A percentile compares a stretch with the other conserved stretches of the same genome.
Evolutionary conservation across 2,797 vertebrate genomes (phyloP).

Genomic region (Myotis planiceps): DNA sequence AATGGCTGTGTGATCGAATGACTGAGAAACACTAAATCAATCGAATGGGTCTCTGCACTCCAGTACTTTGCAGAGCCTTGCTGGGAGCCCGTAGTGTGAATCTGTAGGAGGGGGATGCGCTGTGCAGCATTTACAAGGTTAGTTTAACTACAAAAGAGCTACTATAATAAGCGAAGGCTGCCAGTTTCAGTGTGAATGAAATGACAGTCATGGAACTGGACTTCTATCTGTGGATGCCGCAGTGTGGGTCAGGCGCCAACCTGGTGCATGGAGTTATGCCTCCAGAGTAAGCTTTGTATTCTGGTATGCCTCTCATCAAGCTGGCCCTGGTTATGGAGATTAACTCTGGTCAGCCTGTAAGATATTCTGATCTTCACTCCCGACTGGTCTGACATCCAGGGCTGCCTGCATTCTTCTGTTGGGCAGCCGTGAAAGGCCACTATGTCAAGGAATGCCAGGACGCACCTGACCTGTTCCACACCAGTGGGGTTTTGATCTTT

Average conservation of each 20-base stretch:
- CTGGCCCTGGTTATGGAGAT: background rate
- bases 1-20: background rate
- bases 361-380: background rate
- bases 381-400: background rate
- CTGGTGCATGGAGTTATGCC: background rate
- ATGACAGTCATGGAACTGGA: background rate
- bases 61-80: background rate
- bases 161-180: background rate
- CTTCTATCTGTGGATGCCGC: background rate
- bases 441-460: background rate
- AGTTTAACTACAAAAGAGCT: background rate
- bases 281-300: background rate
- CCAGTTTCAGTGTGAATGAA: background rate
- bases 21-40: background rate
- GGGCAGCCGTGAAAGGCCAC: background rate
- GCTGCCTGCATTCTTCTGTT: background rate
- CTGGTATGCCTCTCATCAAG: background rate
- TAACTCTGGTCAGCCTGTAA: background rate
- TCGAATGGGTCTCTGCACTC: background rate
- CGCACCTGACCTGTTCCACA: background rate
- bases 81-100: background rate
- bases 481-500: background rate
- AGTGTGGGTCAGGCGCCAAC: background rate
- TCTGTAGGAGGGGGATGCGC: background rate
- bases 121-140: background rate